These are phyloP conservation scores for Arremon brunneinucha DNA, from an alignment of 2,797 vertebrate genomes.

Conservation along the genomic window DNA sequence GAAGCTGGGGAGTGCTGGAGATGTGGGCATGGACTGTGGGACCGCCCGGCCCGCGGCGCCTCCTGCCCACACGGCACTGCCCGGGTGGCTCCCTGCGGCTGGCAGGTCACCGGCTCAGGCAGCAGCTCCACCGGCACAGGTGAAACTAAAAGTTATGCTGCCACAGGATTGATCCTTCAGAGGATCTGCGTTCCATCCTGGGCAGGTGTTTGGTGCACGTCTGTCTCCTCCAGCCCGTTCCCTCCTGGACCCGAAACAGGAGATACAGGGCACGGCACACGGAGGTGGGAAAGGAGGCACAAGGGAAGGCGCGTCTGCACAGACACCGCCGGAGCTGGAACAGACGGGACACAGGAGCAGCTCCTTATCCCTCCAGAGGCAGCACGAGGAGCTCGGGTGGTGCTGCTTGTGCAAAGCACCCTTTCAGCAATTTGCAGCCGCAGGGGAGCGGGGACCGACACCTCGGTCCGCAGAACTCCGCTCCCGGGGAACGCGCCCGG, in stretches of 20 bases:
- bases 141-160: accelerated
- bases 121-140: background rate
- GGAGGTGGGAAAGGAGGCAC: background rate
- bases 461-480: accelerated
- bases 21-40: background rate
- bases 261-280: accelerated
- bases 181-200: background rate
- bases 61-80: background rate
- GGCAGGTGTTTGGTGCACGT: background rate
- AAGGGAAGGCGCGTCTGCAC: background rate
- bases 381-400: background rate
- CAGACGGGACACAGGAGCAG: accelerated
- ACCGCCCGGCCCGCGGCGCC: background rate
- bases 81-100: background rate
- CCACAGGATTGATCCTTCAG: background rate
- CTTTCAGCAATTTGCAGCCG: background rate
- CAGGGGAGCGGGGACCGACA: accelerated
- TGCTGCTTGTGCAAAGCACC: background rate
- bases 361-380: background rate
- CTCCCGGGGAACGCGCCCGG: accelerated
- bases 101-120: background rate
- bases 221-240: background rate
- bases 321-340: accelerated
- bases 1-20: accelerated
- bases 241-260: background rate